phyloP scores from a whole-genome alignment of 2,888 invertebrate genomes.

The Anoncus sp. region DNA sequence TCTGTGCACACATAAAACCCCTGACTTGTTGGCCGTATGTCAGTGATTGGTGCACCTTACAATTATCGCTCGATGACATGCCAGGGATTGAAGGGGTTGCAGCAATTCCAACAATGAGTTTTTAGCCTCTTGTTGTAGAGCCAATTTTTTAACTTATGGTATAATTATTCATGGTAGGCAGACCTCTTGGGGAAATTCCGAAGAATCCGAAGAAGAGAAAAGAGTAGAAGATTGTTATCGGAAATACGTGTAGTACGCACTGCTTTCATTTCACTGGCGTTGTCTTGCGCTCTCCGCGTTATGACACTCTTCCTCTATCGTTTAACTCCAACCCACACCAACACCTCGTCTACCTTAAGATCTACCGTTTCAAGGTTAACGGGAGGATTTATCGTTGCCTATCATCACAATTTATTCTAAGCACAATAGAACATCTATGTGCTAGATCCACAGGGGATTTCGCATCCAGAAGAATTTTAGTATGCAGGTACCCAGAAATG shows the following conservation, averaged over 20 bases:
- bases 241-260: conserved; percentile 38
- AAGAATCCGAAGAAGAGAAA: conserved; percentile 10
- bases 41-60: background rate
- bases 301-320: conserved; percentile 6
- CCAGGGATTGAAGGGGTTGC: background rate
- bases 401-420: conserved; percentile 29
- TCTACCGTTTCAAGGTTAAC: conserved; percentile 54
- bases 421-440: conserved; percentile 12
- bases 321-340: conserved; percentile 22
- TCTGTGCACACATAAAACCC: background rate
- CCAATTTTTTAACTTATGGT: background rate
- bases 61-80: background rate
- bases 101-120: background rate
- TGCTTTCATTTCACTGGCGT: conserved; percentile 14
- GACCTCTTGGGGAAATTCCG: conserved; percentile 38
- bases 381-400: conserved; percentile 42
- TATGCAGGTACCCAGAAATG: conserved; percentile 15
- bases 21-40: background rate
- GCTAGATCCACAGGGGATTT: conserved; percentile 25
- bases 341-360: conserved; percentile 30
- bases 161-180: conserved; percentile 36
- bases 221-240: conserved; percentile 49
- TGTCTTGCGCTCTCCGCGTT: conserved; percentile 32
- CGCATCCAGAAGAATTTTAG: conserved; percentile 29
- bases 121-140: background rate